Evolutionary conservation across 2,113 vertebrate species (phyloP).

Genomic region (Benitochromis conjunctus): DNA sequence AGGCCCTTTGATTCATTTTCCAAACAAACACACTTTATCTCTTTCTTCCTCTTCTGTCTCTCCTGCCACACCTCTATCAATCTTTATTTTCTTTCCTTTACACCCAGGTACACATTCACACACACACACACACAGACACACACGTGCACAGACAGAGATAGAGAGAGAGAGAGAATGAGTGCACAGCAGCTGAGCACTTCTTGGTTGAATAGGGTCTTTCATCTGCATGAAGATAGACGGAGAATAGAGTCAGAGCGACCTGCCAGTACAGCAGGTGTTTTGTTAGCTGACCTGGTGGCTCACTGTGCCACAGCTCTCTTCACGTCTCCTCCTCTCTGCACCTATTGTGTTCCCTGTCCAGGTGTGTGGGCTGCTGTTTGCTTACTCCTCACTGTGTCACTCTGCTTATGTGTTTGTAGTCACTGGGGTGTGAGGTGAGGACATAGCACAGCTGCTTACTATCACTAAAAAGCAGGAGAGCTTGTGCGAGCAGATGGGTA

Average conservation of each 20-base stretch:
- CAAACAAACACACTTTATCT: conserved; percentile 51
- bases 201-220: conserved; percentile 68
- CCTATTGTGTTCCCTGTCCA: conserved; percentile 33
- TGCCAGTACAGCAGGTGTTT: conserved; percentile 69
- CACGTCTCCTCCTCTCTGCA: conserved; percentile 9
- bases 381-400: conserved; percentile 16
- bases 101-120: conserved; percentile 3
- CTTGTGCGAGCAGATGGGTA: conserved; percentile 14
- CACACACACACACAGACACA: background rate
- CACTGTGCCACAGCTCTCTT: conserved; percentile 17
- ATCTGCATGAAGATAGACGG: conserved; percentile 59
- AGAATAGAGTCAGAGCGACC: conserved; percentile 55
- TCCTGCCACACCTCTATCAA: conserved; percentile 5
- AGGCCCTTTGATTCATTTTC: conserved; percentile 47
- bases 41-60: background rate
- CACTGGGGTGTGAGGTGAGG: conserved; percentile 17
- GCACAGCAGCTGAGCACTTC: conserved; percentile 64
- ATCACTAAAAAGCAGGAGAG: background rate
- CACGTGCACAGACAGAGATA: background rate
- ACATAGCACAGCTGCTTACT: conserved; percentile 47
- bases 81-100: conserved; percentile 23
- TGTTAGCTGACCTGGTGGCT: conserved; percentile 55
- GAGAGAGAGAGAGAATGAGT: background rate
- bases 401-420: conserved; percentile 34
- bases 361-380: conserved; percentile 63